Percentiles rank a stretch among this genome's conserved stretches.
Evolutionary conservation across 1,140 invertebrate genomes (phyloP).

Genomic region (Parasteatoda tepidariorum): DNA sequence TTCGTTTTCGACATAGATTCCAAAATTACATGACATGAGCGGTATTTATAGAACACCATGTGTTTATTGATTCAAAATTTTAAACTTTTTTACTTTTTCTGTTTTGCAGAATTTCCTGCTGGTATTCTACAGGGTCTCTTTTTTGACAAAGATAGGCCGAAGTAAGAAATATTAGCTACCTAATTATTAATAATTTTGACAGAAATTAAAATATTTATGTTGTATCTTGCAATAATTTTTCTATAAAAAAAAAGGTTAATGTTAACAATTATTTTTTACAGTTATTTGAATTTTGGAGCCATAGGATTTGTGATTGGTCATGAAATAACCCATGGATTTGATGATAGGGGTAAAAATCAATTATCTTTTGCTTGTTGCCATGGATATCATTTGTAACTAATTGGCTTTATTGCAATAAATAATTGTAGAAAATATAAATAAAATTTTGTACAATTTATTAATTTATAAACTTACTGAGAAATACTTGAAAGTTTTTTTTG

Average conservation of each 20-base stretch:
- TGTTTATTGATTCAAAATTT: neutral
- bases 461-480: no score
- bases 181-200: neutral
- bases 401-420: no score
- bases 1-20: no score
- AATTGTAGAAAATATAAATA: no score
- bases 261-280: slow-evolving; percentile 56
- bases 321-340: slow-evolving; percentile 94
- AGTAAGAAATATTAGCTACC: slow-evolving; percentile 69
- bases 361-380: neutral
- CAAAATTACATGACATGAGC: no score
- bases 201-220: neutral
- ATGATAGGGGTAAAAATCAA: slow-evolving; percentile 77
- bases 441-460: no score
- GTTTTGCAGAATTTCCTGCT: slow-evolving; percentile 81
- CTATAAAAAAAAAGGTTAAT: neutral
- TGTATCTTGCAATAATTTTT: neutral
- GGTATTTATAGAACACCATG: neutral
- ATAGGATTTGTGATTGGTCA: slow-evolving; percentile 94
- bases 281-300: slow-evolving; percentile 89
- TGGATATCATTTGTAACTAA: neutral
- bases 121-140: slow-evolving; percentile 91
- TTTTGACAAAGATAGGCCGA: slow-evolving; percentile 83
- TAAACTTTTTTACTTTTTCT: neutral
- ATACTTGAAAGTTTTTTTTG: no score